Base-by-base conservation (phyloP, 92 coral and sea anemone genomes). In the Epizoanthus illoricatus region DNA sequence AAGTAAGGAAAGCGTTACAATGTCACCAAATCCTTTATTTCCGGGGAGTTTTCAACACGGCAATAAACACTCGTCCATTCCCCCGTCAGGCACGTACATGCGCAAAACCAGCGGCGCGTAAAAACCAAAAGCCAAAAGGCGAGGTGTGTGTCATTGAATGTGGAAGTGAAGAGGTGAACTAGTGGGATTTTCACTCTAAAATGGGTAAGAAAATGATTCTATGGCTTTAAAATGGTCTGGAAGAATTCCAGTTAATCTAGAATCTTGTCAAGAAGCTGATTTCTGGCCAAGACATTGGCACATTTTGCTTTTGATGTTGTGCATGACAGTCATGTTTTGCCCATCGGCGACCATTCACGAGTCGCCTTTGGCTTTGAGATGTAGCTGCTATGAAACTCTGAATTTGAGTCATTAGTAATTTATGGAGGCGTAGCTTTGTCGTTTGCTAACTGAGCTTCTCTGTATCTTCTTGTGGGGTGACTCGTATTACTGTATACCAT, bases 391-490 rank as follows among this genome's bases (percentile, higher is more conserved):
- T 24, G 17, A 76, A 39, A 2, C 8, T 76, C 71, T 18, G 45
- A 16, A 42, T 76, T 60, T 43, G 5, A 23, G 57, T 42, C 60
- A 45, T 63, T 78, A 62, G 76, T 63, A 62, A 62, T 78, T 76
- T 78, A 42, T 63, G 23, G 82, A 63, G 69, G 49, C 39, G 21
- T 42, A 62, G 82, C 23, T 64, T 78, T 16, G 7, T 65, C 80
- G 73, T 54, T 86, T 73, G 69, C 69, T 83, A 68, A 55, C 73
- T 12, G 62, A 28, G 19, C 60, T 24, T 57, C 65, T 69, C 74
- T 75, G 62, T 21, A 79, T 66, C 73, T 86, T 76, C 80, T 81
- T 90, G 84, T 88, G 86, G 64, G 71, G 67, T 24, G 82, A 58
- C 71, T 64, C 71, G 70, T 19, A 21, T 42, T 28, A 40, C 67